Evolutionary conservation across 2,797 vertebrate genomes (phyloP).

Genomic region (Etheostoma perlongum): DNA sequence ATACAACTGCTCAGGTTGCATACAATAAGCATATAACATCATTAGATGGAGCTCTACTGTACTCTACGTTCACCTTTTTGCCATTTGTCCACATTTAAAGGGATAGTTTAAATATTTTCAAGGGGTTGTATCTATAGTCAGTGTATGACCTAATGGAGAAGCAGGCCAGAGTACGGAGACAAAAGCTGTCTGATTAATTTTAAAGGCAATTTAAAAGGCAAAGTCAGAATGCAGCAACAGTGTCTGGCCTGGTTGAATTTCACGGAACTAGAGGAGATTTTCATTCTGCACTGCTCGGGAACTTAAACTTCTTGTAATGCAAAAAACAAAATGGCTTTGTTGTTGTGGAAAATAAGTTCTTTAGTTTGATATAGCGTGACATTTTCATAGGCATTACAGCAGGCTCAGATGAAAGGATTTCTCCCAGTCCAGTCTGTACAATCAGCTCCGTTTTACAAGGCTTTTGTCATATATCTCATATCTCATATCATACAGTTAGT

Average conservation of each 20-base stretch:
- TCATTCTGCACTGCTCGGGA: neutral
- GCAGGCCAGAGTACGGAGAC: too few relatives aligned
- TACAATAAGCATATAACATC: too few relatives aligned
- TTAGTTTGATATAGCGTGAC: neutral
- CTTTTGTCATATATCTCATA: neutral
- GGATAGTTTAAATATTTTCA: too few relatives aligned
- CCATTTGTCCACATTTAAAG: too few relatives aligned
- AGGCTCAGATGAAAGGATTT: constrained; percentile 23
- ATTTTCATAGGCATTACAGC: constrained; percentile 10
- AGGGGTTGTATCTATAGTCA: too few relatives aligned
- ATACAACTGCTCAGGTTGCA: too few relatives aligned
- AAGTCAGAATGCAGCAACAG: neutral
- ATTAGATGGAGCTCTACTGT: too few relatives aligned
- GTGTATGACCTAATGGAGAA: too few relatives aligned
- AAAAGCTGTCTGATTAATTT: too few relatives aligned
- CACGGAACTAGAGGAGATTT: constrained; percentile 6
- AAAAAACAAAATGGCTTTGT: neutral
- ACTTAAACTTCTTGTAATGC: neutral
- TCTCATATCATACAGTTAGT: neutral
- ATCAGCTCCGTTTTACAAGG: constrained; percentile 1
- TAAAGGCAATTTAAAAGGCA: neutral
- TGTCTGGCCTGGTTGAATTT: constrained; percentile 6
- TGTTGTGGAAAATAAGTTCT: neutral
- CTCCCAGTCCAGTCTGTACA: neutral
- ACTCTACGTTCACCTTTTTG: too few relatives aligned